Percentiles rank a stretch among this genome's conserved stretches.
Evolutionary conservation across 2,797 vertebrate genomes (phyloP).

Genomic region (Poliocrania exsul): DNA sequence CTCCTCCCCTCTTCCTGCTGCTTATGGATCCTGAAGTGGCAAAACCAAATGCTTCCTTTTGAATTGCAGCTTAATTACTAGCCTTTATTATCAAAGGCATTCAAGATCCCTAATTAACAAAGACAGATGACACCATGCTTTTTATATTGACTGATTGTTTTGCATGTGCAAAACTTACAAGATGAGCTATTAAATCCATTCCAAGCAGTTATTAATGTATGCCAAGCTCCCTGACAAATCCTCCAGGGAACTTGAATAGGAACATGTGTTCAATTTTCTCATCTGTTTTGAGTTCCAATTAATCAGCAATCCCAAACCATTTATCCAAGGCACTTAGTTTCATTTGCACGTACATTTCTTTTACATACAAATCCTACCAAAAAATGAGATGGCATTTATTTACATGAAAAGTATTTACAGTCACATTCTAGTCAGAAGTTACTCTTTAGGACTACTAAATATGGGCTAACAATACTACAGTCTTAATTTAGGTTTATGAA

Average conservation of each 20-base stretch:
- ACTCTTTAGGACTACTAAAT: conserved; percentile 5
- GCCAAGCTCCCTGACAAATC: conserved; percentile 8
- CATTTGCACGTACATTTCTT: not conserved
- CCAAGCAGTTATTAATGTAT: conserved; percentile 3
- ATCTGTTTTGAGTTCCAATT: conserved; percentile 55
- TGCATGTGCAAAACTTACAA: conserved; percentile 15
- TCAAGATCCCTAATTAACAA: not conserved
- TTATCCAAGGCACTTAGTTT: conserved; percentile 4
- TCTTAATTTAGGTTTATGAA: conserved; percentile 26
- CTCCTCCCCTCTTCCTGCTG: not conserved
- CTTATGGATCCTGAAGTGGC: not conserved
- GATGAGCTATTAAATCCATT: conserved; percentile 25
- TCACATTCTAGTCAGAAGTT: not conserved
- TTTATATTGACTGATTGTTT: conserved; percentile 41
- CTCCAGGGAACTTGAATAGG: conserved; percentile 38
- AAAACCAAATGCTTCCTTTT: conserved; percentile 39
- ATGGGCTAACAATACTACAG: not conserved
- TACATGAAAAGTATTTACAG: not conserved
- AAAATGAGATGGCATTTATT: conserved; percentile 4
- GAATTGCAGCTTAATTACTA: conserved; percentile 28
- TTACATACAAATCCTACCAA: not conserved
- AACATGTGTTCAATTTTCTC: conserved; percentile 51
- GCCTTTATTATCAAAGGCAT: not conserved
- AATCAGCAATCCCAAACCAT: conserved; percentile 14
- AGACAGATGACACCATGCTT: not conserved